These are phyloP conservation scores for Electrophaes corylata DNA, from an alignment of 2,888 invertebrate genomes.

Conservation along the genomic window DNA sequence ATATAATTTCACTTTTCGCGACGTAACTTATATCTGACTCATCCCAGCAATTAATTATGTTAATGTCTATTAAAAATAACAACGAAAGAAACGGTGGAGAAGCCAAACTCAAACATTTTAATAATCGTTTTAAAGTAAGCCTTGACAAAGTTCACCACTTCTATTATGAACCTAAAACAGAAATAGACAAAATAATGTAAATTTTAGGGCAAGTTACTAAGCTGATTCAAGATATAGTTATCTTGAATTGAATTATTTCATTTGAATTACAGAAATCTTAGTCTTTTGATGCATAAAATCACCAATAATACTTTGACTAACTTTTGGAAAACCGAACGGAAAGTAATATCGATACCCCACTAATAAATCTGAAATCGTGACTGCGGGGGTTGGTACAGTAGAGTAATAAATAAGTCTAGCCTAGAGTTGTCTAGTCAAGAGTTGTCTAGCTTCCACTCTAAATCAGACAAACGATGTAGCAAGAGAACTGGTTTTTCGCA, in stretches of 20 bases:
- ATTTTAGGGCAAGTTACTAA: background rate
- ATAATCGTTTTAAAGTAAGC: background rate
- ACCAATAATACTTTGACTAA: background rate
- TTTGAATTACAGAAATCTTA: too few species aligned
- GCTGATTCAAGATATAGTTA: too few species aligned
- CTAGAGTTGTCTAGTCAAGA: background rate
- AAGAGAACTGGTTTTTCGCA: slow-evolving; percentile 7
- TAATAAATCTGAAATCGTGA: slow-evolving; percentile 3
- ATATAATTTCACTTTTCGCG: background rate
- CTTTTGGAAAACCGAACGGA: background rate
- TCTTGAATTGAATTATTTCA: too few species aligned
- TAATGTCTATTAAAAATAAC: background rate
- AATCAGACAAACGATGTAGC: background rate
- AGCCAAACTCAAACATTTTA: background rate
- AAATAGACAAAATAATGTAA: background rate
- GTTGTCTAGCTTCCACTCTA: background rate
- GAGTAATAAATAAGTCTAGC: slow-evolving; percentile 14
- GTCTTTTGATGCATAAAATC: too few species aligned
- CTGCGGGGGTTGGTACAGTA: background rate
- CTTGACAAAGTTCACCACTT: background rate
- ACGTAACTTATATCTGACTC: background rate
- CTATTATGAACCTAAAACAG: background rate
- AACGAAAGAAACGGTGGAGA: background rate
- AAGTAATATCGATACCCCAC: background rate
- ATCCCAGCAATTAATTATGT: background rate